A percentile compares a stretch with the other conserved stretches of the same genome.
Evolutionary conservation across 2,797 vertebrate genomes (phyloP).

Genomic region (Bradypus variegatus): DNA sequence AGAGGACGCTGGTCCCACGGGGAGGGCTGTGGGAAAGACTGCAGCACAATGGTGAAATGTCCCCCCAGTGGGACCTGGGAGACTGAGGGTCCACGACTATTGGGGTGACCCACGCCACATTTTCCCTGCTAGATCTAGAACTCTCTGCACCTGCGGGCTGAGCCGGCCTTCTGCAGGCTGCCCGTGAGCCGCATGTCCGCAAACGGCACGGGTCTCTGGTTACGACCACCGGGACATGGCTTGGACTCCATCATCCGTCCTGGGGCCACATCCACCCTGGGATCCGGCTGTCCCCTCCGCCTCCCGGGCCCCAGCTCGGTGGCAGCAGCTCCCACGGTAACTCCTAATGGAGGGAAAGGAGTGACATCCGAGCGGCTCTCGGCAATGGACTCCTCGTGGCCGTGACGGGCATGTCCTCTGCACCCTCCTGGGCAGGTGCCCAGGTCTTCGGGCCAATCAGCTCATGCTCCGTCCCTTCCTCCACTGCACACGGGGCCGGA

Average conservation of each 20-base stretch:
- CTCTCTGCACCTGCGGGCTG: neutral
- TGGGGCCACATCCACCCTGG: rapidly evolving
- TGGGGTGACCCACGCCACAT: neutral
- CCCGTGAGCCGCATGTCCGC: neutral
- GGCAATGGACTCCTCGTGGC: neutral
- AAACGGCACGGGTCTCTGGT: rapidly evolving
- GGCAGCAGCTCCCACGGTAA: neutral
- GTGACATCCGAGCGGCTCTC: neutral
- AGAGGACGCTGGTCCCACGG: neutral
- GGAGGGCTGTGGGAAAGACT: neutral
- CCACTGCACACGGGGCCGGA: rapidly evolving
- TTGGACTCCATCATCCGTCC: neutral
- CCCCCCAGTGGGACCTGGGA: too few species aligned
- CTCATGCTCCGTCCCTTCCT: neutral
- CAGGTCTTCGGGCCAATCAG: too few species aligned
- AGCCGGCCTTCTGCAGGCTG: neutral
- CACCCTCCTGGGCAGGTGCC: neutral
- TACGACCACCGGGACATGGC: neutral
- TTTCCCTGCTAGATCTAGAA: neutral
- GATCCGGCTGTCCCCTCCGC: neutral
- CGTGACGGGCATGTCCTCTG: neutral
- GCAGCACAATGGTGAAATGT: too few species aligned
- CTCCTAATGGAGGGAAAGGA: neutral
- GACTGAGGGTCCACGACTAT: neutral
- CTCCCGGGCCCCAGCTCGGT: neutral